Base-by-base conservation (phyloP, 2,113 vertebrate species). In the Thomomys bottae region DNA sequence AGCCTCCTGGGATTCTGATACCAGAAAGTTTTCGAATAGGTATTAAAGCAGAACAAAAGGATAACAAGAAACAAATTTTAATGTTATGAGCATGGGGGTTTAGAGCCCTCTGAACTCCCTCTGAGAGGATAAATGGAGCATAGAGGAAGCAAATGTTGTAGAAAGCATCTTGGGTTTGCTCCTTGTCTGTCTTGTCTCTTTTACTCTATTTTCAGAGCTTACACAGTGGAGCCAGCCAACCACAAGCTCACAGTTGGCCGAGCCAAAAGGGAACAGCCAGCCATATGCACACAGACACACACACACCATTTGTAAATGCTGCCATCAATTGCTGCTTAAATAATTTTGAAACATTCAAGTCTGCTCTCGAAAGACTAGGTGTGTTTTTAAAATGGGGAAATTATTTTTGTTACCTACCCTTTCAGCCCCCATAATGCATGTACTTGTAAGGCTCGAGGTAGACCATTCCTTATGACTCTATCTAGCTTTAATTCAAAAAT, bases 1-100 rank as follows among this genome's bases (percentile, higher is more conserved):
- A 68, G 57, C 45, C 45, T 81, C 77, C 88, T 12, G 68, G 32
- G 61, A 78, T 64, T 82, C 57, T 38, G 40, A 89, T 6, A 38
- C 64, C 36, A n/a, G 57, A 54, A 80, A 63, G 78, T 18, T 49
- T 83, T 21, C 70, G n/a, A 70, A 30, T 67, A 75, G 30, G 67
- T 84, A 70, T 84, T 77, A 76, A 77, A 42, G 40, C 61, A 63
- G 89, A 95, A 73, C 54, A 64, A 54, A 89, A 95, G 75, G 61
- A 30, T 54, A 92, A 30, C 32, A 61, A 66, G 30, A 34, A 70
- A 40, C 36, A 42, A 21, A 68, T 66, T 70, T 85, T 66, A 61
- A 85, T 78, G 45, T 91, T 92, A 90, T 34, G 67, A 63, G 82
- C 88, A 38, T 23, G 15, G 70, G 71, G 38, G 18, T 54, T 87